A percentile compares a stretch with the other conserved stretches of the same genome.
Evolutionary conservation across 2,888 invertebrate genomes (phyloP).

Genomic region (Fabriciana adippe): DNA sequence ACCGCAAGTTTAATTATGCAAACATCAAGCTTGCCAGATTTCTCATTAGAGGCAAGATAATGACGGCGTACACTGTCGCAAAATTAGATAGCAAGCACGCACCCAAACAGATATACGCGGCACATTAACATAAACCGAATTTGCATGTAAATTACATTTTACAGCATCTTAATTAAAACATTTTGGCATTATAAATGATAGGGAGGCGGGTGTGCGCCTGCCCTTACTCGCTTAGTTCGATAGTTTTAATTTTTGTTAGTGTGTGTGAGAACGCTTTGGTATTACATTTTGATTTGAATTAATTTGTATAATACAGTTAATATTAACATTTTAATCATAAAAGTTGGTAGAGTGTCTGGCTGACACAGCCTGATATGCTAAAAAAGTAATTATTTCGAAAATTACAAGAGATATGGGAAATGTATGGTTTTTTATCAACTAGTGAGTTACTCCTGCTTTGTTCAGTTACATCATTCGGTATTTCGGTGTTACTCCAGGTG

Average conservation of each 20-base stretch:
- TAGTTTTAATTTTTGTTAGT: constrained; percentile 56
- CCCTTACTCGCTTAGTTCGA: constrained; percentile 68
- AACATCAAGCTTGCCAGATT: constrained; percentile 82
- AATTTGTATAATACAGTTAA: too few species aligned
- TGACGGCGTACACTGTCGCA: constrained; percentile 82
- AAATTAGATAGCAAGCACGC: constrained; percentile 82
- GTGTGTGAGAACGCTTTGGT: background rate
- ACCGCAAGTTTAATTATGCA: constrained; percentile 81
- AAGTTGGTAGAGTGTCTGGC: background rate
- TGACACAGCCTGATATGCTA: background rate
- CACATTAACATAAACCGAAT: constrained; percentile 84
- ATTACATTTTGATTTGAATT: constrained; percentile 5
- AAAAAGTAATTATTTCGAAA: too few species aligned
- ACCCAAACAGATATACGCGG: constrained; percentile 82
- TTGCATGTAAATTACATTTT: constrained; percentile 84
- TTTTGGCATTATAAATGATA: constrained; percentile 84
- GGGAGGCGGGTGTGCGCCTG: constrained; percentile 68
- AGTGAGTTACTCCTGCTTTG: too few species aligned
- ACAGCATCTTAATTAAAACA: constrained; percentile 84
- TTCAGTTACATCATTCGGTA: too few species aligned
- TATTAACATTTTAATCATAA: constrained; percentile 1
- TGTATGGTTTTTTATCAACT: too few species aligned
- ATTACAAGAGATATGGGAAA: too few species aligned
- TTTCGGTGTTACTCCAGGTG: too few species aligned
- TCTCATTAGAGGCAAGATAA: constrained; percentile 83